phyloP scores from a whole-genome alignment of 2,797 vertebrate species.

The Lacerta viridis region DNA sequence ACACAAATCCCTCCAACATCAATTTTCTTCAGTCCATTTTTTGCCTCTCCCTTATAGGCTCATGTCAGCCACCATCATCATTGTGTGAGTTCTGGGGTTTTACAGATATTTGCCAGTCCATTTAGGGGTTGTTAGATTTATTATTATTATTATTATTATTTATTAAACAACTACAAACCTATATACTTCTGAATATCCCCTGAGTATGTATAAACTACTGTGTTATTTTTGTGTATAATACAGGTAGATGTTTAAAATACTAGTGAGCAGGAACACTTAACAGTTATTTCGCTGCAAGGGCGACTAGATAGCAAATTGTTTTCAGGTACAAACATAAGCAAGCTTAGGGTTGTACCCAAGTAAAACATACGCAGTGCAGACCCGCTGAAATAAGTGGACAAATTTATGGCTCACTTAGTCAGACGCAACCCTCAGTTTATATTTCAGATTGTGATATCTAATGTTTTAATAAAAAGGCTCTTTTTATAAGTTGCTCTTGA shows the following conservation, averaged over 20 bases:
- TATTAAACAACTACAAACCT: too few relatives aligned
- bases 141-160: too few relatives aligned
- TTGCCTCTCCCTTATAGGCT: too few relatives aligned
- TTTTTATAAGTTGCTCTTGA: conserved; percentile 45
- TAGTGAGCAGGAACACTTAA: not conserved
- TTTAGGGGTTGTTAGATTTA: too few relatives aligned
- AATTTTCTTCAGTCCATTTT: too few relatives aligned
- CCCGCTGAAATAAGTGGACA: not conserved
- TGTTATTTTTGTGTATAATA: not conserved
- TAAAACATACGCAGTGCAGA: not conserved
- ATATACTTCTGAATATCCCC: too few relatives aligned
- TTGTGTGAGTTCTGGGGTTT: too few relatives aligned
- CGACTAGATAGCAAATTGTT: not conserved
- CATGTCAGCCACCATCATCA: too few relatives aligned
- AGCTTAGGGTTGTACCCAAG: not conserved
- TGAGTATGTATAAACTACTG: too few relatives aligned
- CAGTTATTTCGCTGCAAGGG: conserved; percentile 57
- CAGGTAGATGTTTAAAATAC: not conserved
- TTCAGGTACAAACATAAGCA: conserved; percentile 49
- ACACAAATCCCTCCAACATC: too few relatives aligned
- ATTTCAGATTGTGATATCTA: not conserved
- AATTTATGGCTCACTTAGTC: not conserved
- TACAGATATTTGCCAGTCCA: too few relatives aligned
- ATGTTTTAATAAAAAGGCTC: conserved; percentile 62
- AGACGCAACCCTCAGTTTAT: not conserved